A percentile compares a stretch with the other conserved stretches of the same genome.
Conservation (phyloP, 1,140 invertebrate species). For the Choristoneura fumiferana region DNA sequence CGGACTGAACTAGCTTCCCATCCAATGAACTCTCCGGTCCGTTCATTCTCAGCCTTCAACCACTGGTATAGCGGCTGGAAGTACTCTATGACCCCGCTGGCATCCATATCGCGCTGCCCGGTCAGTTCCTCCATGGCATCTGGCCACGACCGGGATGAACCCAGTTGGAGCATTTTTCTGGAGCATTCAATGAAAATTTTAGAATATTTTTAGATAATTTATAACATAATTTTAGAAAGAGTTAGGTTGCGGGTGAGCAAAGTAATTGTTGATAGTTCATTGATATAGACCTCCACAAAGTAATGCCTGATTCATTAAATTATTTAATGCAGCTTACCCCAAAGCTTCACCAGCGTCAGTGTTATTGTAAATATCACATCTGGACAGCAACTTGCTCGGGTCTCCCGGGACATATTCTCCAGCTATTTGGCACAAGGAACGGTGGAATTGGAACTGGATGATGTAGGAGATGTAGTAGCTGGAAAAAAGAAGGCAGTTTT, state of each 20-base stretch:
- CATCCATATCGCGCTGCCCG: slow-evolving; percentile 86
- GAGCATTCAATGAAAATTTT: slow-evolving; percentile 20
- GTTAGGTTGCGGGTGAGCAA: no score
- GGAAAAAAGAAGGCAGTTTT: slow-evolving; percentile 37
- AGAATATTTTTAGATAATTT: no score
- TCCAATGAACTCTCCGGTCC: slow-evolving; percentile 85
- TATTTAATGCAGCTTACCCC: slow-evolving; percentile 72
- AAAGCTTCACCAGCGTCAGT: slow-evolving; percentile 86
- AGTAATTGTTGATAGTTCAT: no score
- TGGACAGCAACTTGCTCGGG: slow-evolving; percentile 82
- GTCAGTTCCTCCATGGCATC: slow-evolving; percentile 90
- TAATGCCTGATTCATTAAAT: no score
- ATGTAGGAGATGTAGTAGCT: slow-evolving; percentile 93
- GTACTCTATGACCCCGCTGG: slow-evolving; percentile 86
- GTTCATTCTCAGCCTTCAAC: slow-evolving; percentile 87
- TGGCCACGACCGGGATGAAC: slow-evolving; percentile 89
- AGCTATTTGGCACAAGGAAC: slow-evolving; percentile 87
- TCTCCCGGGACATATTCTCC: slow-evolving; percentile 86
- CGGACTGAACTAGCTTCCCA: slow-evolving; percentile 82
- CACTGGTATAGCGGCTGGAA: slow-evolving; percentile 88
- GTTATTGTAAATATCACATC: slow-evolving; percentile 92
- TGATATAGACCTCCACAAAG: no score
- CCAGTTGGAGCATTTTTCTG: slow-evolving; percentile 86
- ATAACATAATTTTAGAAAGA: no score
- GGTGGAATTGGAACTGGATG: slow-evolving; percentile 95